Evolutionary conservation across 2,113 vertebrate species (phyloP).

Genomic region (Raja brachyura): DNA sequence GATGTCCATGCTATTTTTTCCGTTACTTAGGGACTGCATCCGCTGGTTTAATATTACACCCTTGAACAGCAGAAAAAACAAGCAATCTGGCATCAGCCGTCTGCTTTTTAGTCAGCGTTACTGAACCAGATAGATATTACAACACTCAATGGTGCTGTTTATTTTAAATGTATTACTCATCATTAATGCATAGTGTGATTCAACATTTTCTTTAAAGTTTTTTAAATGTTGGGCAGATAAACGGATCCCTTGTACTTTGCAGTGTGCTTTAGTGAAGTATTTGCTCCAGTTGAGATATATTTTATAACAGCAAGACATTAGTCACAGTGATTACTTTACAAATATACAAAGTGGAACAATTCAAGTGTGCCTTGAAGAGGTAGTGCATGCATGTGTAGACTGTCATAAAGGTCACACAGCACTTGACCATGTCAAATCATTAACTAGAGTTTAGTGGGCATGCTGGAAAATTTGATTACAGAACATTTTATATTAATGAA

Average conservation of each 20-base stretch:
- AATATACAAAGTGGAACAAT: constrained; percentile 6
- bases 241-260: not conserved
- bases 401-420: not conserved
- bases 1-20: not conserved
- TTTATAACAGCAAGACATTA: not conserved
- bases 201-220: not conserved
- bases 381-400: not conserved
- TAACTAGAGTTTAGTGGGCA: constrained; percentile 27
- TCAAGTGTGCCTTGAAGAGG: constrained; percentile 30
- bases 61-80: not conserved
- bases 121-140: constrained; percentile 5
- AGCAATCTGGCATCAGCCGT: constrained; percentile 7
- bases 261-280: not conserved
- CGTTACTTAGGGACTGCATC: constrained; percentile 28
- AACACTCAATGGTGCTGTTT: not conserved
- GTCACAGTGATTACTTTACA: constrained; percentile 30
- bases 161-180: constrained; percentile 24
- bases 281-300: not conserved
- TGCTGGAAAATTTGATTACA: constrained; percentile 4
- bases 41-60: not conserved
- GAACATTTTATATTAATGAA: constrained; percentile 18
- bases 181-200: not conserved
- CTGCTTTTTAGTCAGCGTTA: constrained; percentile 21
- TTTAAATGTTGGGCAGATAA: not conserved
- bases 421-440: not conserved